These are phyloP conservation scores for Manis javanica DNA, from an alignment of 2,797 vertebrate species.

Conservation along the genomic window DNA sequence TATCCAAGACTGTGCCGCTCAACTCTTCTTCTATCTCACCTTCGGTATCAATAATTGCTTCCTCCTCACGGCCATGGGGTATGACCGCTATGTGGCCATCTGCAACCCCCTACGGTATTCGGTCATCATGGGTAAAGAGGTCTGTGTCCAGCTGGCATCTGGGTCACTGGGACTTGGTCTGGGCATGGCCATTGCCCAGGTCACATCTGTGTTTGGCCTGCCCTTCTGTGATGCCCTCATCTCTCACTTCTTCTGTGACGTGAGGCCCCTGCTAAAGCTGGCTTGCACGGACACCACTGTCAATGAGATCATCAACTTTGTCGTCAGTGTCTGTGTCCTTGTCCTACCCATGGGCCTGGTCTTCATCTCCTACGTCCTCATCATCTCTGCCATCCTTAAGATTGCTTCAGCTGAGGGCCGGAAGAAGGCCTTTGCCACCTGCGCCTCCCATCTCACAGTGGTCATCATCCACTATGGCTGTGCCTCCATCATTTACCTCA, in stretches of 20 bases:
- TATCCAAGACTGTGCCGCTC: conserved; percentile 57
- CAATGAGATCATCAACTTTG: conserved; percentile 66
- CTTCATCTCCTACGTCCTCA: conserved; percentile 71
- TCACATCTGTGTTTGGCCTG: conserved; percentile 68
- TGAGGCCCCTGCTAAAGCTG: conserved; percentile 72
- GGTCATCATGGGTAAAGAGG: conserved; percentile 61
- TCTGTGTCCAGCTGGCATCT: conserved; percentile 54
- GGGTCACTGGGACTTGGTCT: conserved; percentile 67
- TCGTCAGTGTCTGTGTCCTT: conserved; percentile 69
- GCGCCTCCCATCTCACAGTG: conserved; percentile 60
- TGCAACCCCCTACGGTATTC: conserved; percentile 75
- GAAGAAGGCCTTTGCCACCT: conserved; percentile 76
- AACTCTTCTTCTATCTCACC: conserved; percentile 73
- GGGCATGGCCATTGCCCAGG: conserved; percentile 54
- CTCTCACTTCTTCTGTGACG: conserved; percentile 74
- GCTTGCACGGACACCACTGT: conserved; percentile 41
- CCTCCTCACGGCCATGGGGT: conserved; percentile 76
- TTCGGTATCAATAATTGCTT: conserved; percentile 76
- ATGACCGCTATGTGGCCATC: conserved; percentile 76
- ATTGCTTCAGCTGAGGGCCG: conserved; percentile 57
- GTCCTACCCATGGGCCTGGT: conserved; percentile 67
- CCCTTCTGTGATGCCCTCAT: conserved; percentile 68
- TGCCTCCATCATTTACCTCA: conserved; percentile 69
- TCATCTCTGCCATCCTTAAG: conserved; percentile 67
- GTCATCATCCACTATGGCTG: conserved; percentile 75